Evolutionary conservation across 2,113 vertebrate genomes (phyloP).

Genomic region (Prionailurus viverrinus): DNA sequence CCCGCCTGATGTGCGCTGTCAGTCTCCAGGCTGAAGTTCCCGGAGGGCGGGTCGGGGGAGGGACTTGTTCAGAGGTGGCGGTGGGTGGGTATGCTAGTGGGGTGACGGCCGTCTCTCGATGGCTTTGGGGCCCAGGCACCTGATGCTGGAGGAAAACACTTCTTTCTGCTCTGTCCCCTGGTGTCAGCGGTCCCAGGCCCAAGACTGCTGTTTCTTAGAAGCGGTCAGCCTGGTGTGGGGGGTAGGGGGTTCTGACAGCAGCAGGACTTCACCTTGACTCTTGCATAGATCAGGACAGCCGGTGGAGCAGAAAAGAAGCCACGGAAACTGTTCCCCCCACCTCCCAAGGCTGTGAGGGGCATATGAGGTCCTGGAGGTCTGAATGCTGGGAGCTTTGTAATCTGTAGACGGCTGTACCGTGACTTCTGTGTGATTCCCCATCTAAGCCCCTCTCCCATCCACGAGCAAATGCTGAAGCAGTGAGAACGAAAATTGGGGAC

Average conservation of each 20-base stretch:
- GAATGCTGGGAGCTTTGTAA: too few relatives aligned
- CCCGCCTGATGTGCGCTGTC: too few relatives aligned
- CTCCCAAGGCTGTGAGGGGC: too few relatives aligned
- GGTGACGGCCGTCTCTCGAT: neutral
- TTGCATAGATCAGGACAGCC: neutral
- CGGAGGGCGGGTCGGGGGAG: too few relatives aligned
- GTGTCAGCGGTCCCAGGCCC: too few relatives aligned
- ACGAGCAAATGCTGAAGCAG: neutral
- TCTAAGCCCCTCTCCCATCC: neutral
- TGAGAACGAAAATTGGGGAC: neutral
- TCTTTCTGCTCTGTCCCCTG: too few relatives aligned
- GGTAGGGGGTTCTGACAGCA: neutral
- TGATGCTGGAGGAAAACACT: neutral
- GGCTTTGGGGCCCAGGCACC: neutral
- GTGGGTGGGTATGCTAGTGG: fast-evolving
- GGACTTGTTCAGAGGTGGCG: too few relatives aligned
- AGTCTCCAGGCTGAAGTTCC: too few relatives aligned
- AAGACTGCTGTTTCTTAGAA: neutral
- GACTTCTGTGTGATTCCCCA: neutral
- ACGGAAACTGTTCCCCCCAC: fast-evolving
- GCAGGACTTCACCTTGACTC: neutral
- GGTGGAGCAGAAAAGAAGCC: neutral
- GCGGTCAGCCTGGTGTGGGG: neutral
- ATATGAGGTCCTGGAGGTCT: fast-evolving
- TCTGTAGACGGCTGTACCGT: neutral